These are phyloP conservation scores for Linepithema humile DNA, from an alignment of 1,140 invertebrate genomes.

Conservation along the genomic window DNA sequence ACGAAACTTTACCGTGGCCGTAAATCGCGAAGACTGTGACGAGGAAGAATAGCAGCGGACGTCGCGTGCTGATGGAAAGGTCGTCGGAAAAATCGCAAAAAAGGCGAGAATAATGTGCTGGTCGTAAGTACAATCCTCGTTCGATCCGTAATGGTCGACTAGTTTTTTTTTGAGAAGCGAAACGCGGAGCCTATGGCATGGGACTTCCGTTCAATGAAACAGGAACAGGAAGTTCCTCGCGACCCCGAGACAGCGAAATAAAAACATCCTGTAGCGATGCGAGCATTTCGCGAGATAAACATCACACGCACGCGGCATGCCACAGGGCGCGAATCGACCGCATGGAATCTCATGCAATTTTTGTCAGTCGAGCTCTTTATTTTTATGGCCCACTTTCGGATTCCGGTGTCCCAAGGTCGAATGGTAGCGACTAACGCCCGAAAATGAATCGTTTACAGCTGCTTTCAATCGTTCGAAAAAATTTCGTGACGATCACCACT, in stretches of 20 bases:
- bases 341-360: neutral
- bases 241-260: conserved; percentile 79
- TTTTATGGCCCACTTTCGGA: conserved; percentile 69
- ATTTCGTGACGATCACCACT: conserved; percentile 1
- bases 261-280: conserved; percentile 82
- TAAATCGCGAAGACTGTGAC: conserved; percentile 75
- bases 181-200: conserved; percentile 81
- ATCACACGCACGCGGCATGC: neutral
- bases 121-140: conserved; percentile 74
- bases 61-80: conserved; percentile 50
- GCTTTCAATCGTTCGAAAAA: conserved; percentile 19
- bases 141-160: conserved; percentile 45
- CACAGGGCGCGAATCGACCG: conserved; percentile 12
- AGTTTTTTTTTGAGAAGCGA: conserved; percentile 69
- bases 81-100: conserved; percentile 57
- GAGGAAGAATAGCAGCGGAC: conserved; percentile 62
- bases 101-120: conserved; percentile 74
- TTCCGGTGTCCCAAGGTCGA: conserved; percentile 66
- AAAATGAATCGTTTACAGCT: conserved; percentile 50
- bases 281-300: conserved; percentile 74
- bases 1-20: conserved; percentile 71
- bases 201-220: conserved; percentile 83
- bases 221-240: conserved; percentile 85
- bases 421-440: conserved; percentile 36
- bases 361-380: conserved; percentile 30